phyloP scores from a whole-genome alignment of 2,113 vertebrate species.

The Archocentrus centrarchus region DNA sequence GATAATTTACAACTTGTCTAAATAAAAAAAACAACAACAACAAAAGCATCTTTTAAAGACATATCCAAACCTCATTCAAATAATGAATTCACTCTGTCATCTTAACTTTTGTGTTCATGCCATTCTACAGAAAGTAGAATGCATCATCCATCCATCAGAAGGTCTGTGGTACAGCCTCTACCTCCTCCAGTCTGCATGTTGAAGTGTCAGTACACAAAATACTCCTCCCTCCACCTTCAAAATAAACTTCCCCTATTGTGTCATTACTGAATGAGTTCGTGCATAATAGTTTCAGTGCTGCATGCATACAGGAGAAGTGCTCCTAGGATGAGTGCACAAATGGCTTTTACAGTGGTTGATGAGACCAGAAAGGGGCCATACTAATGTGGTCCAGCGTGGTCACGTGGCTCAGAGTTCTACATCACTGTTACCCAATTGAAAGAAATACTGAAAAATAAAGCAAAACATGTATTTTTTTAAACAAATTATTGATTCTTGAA shows the following conservation, averaged over 20 bases:
- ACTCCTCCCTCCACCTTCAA: not conserved
- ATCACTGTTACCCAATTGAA: not conserved
- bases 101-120: not conserved
- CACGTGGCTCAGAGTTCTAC: not conserved
- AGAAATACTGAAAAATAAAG: not conserved
- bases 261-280: not conserved
- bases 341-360: not conserved
- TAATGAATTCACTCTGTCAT: not conserved
- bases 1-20: not conserved
- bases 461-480: fast-evolving
- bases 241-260: not conserved
- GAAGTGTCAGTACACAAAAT: not conserved
- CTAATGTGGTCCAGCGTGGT: not conserved
- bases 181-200: not conserved
- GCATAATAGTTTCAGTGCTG: not conserved
- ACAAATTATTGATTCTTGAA: not conserved
- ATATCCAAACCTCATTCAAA: not conserved
- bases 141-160: not conserved
- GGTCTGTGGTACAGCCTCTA: not conserved
- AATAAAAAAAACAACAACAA: not conserved
- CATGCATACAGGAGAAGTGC: not conserved
- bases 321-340: too few species aligned
- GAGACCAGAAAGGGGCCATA: not conserved
- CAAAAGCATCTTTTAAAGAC: not conserved
- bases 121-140: not conserved